phyloP scores from a whole-genome alignment of 2,888 invertebrate species.

The Coenonympha arcania region DNA sequence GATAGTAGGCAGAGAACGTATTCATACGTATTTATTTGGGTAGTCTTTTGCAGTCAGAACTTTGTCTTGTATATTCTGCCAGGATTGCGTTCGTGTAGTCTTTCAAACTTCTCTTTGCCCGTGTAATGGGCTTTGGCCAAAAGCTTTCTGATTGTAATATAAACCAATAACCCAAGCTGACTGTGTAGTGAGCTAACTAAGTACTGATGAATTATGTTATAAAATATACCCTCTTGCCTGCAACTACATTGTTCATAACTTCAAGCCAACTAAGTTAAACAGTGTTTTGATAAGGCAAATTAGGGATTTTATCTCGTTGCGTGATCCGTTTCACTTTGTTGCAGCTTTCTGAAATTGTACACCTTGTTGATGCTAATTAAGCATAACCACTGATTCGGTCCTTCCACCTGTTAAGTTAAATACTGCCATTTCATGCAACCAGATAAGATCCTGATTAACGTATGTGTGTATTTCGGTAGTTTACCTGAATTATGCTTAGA shows the following conservation, averaged over 20 bases:
- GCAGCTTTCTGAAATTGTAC: constrained; percentile 35
- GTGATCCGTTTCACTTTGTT: constrained; percentile 34
- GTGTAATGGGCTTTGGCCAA: too few species aligned
- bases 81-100: too few species aligned
- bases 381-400: constrained; percentile 28
- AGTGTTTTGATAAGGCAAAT: constrained; percentile 17
- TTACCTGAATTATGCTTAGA: not conserved
- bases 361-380: constrained; percentile 34
- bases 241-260: not conserved
- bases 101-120: too few species aligned
- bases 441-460: constrained; percentile 13
- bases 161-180: too few species aligned
- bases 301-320: constrained; percentile 30
- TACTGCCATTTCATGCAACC: constrained; percentile 17
- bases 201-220: too few species aligned
- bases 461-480: not conserved
- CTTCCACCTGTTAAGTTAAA: constrained; percentile 31
- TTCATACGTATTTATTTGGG: too few species aligned
- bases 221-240: too few species aligned
- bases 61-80: too few species aligned
- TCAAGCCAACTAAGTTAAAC: not conserved
- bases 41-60: too few species aligned
- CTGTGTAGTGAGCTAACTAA: too few species aligned
- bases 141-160: too few species aligned
- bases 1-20: too few species aligned